These are phyloP conservation scores for Physocephala rufipes DNA, from an alignment of 2,888 invertebrate species.

Conservation along the genomic window DNA sequence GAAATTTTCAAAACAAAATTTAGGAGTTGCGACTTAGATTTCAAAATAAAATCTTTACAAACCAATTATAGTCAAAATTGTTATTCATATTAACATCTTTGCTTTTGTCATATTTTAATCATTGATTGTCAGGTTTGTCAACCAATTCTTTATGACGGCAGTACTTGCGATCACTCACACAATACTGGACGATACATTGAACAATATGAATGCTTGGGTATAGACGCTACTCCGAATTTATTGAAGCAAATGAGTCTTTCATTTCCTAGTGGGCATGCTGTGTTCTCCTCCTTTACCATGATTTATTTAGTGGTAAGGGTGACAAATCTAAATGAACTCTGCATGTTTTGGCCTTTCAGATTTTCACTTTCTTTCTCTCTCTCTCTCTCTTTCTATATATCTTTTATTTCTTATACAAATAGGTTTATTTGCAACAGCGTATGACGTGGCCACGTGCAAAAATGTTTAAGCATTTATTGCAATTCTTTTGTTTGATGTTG, in stretches of 20 bases:
- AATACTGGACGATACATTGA: constrained; percentile 76
- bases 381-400: not conserved
- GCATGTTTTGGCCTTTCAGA: too few species aligned
- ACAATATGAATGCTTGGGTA: constrained; percentile 74
- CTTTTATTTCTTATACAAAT: constrained; percentile 43
- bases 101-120: too few species aligned
- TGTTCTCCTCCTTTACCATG: constrained; percentile 88
- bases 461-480: constrained; percentile 83
- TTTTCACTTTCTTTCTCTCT: not conserved
- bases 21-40: too few species aligned
- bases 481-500: constrained; percentile 80
- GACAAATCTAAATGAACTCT: not conserved
- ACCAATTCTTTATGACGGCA: constrained; percentile 71
- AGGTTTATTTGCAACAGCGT: constrained; percentile 88
- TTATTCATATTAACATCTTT: too few species aligned
- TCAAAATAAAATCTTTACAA: too few species aligned
- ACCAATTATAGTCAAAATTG: too few species aligned
- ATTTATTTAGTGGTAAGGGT: constrained; percentile 82
- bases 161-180: constrained; percentile 69
- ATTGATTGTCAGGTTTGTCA: constrained; percentile 74
- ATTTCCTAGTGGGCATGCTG: constrained; percentile 92
- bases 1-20: too few species aligned
- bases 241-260: constrained; percentile 83
- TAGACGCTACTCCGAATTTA: constrained; percentile 67
- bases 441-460: constrained; percentile 83